A percentile compares a stretch with the other conserved stretches of the same genome.
phyloP scores from a whole-genome alignment of 2,113 vertebrate genomes.

The Trogon melanurus region DNA sequence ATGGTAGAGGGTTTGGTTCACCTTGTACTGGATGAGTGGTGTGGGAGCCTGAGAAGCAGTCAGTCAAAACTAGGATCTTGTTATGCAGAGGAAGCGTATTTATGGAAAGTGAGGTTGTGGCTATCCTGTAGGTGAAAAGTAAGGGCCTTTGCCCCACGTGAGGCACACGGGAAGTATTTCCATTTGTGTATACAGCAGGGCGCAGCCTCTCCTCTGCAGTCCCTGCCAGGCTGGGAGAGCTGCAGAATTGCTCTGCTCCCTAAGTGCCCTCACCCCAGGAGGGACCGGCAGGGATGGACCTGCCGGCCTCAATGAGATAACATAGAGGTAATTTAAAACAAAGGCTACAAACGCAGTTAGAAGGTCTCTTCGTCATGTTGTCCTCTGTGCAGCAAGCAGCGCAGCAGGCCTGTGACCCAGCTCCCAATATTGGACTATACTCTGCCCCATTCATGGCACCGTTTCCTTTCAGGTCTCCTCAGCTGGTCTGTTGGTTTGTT shows the following conservation, averaged over 20 bases:
- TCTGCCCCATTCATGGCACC: background rate
- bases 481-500: background rate
- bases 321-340: background rate
- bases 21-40: background rate
- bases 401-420: background rate
- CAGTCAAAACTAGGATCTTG: background rate
- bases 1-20: background rate
- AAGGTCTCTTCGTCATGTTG: background rate
- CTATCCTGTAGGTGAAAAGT: background rate
- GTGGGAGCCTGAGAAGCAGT: background rate
- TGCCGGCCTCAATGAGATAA: rapidly evolving
- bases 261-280: background rate
- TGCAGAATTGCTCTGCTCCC: background rate
- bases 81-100: background rate
- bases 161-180: background rate
- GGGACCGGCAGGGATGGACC: rapidly evolving
- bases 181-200: background rate
- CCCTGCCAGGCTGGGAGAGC: background rate
- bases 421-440: background rate
- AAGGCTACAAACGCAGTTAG: background rate
- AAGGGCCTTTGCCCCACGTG: background rate
- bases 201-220: background rate
- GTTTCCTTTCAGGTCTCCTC: background rate
- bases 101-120: background rate
- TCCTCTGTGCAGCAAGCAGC: background rate